Base-by-base conservation (phyloP, 2,888 invertebrate genomes). In the Drosophila engyochracea region DNA sequence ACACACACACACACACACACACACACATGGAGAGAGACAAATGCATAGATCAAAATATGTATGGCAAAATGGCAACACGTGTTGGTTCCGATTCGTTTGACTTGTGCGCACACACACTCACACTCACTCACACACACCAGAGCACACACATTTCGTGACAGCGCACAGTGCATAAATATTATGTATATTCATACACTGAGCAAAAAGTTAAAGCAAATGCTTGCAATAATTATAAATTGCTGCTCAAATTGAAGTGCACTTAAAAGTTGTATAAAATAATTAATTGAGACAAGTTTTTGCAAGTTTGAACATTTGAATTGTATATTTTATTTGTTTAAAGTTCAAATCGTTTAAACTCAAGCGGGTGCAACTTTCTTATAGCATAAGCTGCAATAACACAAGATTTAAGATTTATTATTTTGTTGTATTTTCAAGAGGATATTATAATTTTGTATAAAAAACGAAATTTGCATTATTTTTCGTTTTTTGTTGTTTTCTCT, bases 61-160 rank as follows among this genome's bases (percentile, higher is more conserved):
- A 35, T 33, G 28, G 37, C 25, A 9, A 28, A 76, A 66, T 62
- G 85, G 89, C 81, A 88, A 85, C 85, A 85, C 85, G 84, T 88
- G 85, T 85, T 82, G 87, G 73, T 75, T 78, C 82, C 83, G 71
- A 77, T 70, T 79, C 75, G 74, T 80, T 80, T 76, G 69, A 73
- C 72, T 79, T 76, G 35, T 66, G 35, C 55, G 35, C 51, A 25
- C 44, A 44, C 19, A 44, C 7, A 47, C 25, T 14, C 51, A n/a
- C 35, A 31, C 14, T 19, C 33, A 25, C 22, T 25, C 10, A 28
- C 25, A 35, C 44, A 41, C 31, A 33, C 5, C 7, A 12, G 31
- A 14, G 47, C 16, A 22, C 53, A 65, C 52, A 70, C 63, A 59
- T 54, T 61, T 70, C 71, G 67, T 70, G 64, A 62, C 67, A 74